Evolutionary conservation across 2,888 invertebrate genomes (phyloP).

Genomic region (Celastrina argiolus): DNA sequence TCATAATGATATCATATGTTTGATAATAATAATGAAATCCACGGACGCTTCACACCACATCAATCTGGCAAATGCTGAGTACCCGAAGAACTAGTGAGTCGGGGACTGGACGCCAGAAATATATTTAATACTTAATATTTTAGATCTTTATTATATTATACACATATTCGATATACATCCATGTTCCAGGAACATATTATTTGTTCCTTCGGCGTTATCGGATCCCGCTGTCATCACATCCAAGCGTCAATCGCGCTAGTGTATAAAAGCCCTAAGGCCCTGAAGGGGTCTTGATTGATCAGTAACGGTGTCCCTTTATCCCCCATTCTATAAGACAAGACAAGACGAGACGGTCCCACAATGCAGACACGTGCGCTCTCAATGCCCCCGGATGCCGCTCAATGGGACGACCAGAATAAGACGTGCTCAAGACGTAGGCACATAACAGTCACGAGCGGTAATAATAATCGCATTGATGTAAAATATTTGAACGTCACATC

Average conservation of each 20-base stretch:
- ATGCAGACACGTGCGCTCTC: slow-evolving; percentile 63
- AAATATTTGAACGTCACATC: too few relatives aligned
- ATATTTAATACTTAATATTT: too few relatives aligned
- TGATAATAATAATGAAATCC: too few relatives aligned
- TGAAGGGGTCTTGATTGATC: neutral
- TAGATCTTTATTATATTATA: too few relatives aligned
- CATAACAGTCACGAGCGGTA: neutral
- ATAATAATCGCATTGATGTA: neutral
- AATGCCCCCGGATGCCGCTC: slow-evolving; percentile 63
- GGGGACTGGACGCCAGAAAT: too few relatives aligned
- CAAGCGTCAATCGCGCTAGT: neutral
- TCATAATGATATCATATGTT: too few relatives aligned
- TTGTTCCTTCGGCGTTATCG: too few relatives aligned
- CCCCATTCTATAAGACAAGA: neutral
- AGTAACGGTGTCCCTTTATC: neutral
- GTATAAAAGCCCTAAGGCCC: neutral
- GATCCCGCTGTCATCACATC: neutral
- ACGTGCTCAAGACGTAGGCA: slow-evolving; percentile 20
- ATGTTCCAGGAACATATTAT: too few relatives aligned
- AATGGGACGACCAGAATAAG: slow-evolving; percentile 33
- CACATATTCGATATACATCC: too few relatives aligned
- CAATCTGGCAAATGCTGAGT: too few relatives aligned
- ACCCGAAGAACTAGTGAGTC: too few relatives aligned
- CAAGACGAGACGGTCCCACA: neutral
- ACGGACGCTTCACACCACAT: too few relatives aligned